A percentile compares a stretch with the other conserved stretches of the same genome.
phyloP scores from a whole-genome alignment of 1,140 invertebrate genomes.

The Ptiloglossa arizonensis region DNA sequence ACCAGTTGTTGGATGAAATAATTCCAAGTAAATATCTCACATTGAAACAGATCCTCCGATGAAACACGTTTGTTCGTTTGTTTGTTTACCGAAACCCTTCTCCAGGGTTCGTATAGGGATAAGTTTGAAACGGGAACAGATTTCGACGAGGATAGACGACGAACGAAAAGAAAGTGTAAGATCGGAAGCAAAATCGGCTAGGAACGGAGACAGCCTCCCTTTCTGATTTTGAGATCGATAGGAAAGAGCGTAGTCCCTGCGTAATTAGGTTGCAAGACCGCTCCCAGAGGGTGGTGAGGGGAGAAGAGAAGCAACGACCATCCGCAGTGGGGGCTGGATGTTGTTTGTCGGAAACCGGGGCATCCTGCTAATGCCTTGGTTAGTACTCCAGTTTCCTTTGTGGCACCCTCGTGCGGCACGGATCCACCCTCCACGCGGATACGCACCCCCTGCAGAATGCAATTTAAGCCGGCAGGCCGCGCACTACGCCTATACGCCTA shows the following conservation, averaged over 20 bases:
- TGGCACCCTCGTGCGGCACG: constrained; percentile 58
- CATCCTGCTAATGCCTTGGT: constrained; percentile 70
- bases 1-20: no score
- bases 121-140: no score
- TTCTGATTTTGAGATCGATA: constrained; percentile 47
- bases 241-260: constrained; percentile 28
- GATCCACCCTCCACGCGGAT: constrained; percentile 43
- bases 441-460: constrained; percentile 62
- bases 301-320: neutral
- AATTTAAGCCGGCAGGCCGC: constrained; percentile 60
- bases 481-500: constrained; percentile 53
- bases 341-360: constrained; percentile 50
- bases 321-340: constrained; percentile 40
- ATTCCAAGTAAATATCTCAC: no score
- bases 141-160: neutral
- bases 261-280: constrained; percentile 49
- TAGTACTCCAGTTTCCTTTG: constrained; percentile 72
- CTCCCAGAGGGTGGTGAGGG: constrained; percentile 39
- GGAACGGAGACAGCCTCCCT: neutral
- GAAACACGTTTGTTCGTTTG: no score
- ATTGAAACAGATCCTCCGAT: no score
- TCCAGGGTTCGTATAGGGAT: no score
- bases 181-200: constrained; percentile 14
- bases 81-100: no score
- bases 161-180: neutral